Evolutionary conservation across 2,113 vertebrate genomes (phyloP), one percentile per base, ranked within the genome.

Genomic region (Crotalus horridus): DNA sequence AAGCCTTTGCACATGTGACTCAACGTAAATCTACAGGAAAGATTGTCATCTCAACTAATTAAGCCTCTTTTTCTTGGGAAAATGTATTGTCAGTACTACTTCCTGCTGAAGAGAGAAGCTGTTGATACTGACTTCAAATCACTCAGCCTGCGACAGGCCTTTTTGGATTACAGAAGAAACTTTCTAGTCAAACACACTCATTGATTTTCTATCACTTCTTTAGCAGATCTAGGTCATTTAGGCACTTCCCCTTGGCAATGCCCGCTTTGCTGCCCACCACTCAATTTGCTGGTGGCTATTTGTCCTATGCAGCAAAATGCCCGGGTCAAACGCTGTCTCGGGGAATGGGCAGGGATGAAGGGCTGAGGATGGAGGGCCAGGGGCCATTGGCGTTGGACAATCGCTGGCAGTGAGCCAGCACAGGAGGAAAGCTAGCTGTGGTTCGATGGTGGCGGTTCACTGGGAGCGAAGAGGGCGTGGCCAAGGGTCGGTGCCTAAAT

Each of bases 1-100:
- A 96, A 94, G 91, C 95, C 58, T 97, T 96, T 91, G 93, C 9
- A 88, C 92, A 87, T 0, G 61, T 93, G 56, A 92, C 26, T 29
- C 94, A 95, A 93, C 81, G 85, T n/a, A 96, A 93, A 64, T 95
- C 96, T 46, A 94, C 53, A 2, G 95, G 94, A 86, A 95, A 96
- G 20, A 93, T 94, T 89, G 88, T 92, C 17, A 61, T 92, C 48
- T 95, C 95, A 24, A 9, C 93, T 8, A 96, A 95, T 88, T 91
- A 58, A 0, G 0, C 15, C 2, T 5, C 23, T 46, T 74, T 33
- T 86, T 87, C 26, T 53, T 74, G 4, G 20, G 4, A 39, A 55
- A 74, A 55, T 10, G 6, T 8, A n/a, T 24, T 21, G 5, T 56
- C 74, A 23, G 3, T n/a, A 23, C n/a, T 89, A 46, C 53, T 46